Evolutionary conservation across 2,888 invertebrate genomes (phyloP).

Genomic region (Deilephila elpenor): DNA sequence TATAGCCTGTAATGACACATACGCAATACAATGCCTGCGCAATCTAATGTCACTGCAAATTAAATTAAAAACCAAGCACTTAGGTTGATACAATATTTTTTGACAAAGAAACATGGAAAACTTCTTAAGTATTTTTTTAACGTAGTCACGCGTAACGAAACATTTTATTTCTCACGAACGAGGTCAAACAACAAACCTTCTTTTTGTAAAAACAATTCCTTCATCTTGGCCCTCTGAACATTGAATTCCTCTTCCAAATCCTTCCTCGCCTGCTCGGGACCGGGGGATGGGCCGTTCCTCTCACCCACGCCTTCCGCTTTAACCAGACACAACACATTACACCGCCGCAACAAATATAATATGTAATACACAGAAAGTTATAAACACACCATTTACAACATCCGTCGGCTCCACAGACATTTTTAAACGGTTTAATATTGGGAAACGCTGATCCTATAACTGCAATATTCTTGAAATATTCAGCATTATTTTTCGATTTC

Average conservation of each 20-base stretch:
- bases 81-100: not conserved
- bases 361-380: slow-evolving; percentile 49
- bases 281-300: slow-evolving; percentile 53
- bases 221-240: slow-evolving; percentile 95
- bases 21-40: not conserved
- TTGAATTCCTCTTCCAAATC: slow-evolving; percentile 94
- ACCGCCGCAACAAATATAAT: slow-evolving; percentile 55
- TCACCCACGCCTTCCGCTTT: slow-evolving; percentile 69
- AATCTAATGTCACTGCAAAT: not conserved
- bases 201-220: slow-evolving; percentile 96
- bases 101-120: not conserved
- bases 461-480: slow-evolving; percentile 24
- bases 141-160: not conserved
- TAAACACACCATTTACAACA: slow-evolving; percentile 71
- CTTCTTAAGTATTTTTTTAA: too few species aligned
- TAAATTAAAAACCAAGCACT: not conserved
- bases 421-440: slow-evolving; percentile 23
- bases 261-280: slow-evolving; percentile 57
- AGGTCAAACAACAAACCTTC: slow-evolving; percentile 87
- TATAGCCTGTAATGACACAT: not conserved
- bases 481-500: slow-evolving; percentile 34
- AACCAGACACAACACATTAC: slow-evolving; percentile 77
- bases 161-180: slow-evolving; percentile 26
- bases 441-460: slow-evolving; percentile 10
- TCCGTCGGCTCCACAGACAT: slow-evolving; percentile 69